These are phyloP conservation scores for Gasteruption jaculator DNA, from an alignment of 2,888 invertebrate genomes.

Conservation along the genomic window DNA sequence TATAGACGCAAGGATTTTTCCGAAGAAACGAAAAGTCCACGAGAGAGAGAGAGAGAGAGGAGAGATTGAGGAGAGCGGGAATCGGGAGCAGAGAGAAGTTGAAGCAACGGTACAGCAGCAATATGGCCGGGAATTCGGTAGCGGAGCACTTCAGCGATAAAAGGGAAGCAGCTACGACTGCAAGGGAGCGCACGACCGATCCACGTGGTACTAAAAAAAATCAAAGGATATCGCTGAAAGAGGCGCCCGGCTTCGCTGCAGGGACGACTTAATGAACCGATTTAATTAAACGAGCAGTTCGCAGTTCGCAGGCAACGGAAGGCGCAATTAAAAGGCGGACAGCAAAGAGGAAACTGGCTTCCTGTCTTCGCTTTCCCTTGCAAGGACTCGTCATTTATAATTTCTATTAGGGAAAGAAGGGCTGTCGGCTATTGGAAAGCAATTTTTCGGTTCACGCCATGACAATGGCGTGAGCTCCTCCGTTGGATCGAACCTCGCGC, in stretches of 20 bases:
- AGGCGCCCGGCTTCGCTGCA: slow-evolving; percentile 29
- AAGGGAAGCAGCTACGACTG: not conserved
- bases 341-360: slow-evolving; percentile 20
- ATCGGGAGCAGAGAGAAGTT: slow-evolving; percentile 4
- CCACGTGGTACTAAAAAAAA: slow-evolving; percentile 10
- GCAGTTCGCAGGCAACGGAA: slow-evolving; percentile 19
- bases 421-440: too few relatives aligned
- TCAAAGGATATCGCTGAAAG: not conserved
- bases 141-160: not conserved
- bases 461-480: slow-evolving; percentile 2
- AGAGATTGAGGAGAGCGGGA: slow-evolving; percentile 10
- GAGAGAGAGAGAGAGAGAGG: slow-evolving; percentile 11
- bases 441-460: slow-evolving; percentile 1
- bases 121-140: slow-evolving; percentile 6
- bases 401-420: slow-evolving; percentile 11
- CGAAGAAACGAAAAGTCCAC: slow-evolving; percentile 7
- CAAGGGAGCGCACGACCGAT: slow-evolving; percentile 17
- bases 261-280: slow-evolving; percentile 40
- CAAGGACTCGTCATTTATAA: slow-evolving; percentile 10
- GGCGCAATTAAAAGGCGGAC: slow-evolving; percentile 18
- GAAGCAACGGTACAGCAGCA: slow-evolving; percentile 3
- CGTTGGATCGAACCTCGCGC: slow-evolving; percentile 12
- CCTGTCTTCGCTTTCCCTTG: not conserved
- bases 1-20: slow-evolving; percentile 30
- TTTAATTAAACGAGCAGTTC: slow-evolving; percentile 38